phyloP scores from a whole-genome alignment of 2,797 vertebrate species.

The Sebastolobus altivelis region DNA sequence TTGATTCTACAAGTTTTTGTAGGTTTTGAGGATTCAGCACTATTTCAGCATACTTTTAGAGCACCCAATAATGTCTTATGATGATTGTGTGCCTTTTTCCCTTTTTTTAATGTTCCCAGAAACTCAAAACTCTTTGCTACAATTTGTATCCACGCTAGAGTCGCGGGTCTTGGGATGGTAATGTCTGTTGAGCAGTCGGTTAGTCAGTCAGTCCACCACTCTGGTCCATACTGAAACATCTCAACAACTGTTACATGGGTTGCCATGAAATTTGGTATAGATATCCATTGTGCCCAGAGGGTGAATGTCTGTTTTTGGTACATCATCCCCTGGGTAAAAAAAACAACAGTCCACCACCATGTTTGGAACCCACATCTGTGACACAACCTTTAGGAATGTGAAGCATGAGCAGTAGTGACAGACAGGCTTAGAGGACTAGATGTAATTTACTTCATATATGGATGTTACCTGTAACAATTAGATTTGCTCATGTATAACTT shows the following conservation, averaged over 20 bases:
- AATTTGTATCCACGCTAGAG: too few species aligned
- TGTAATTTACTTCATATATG: neutral
- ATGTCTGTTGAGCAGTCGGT: neutral
- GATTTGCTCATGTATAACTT: too few species aligned
- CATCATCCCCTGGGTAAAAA: neutral
- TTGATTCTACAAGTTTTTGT: neutral
- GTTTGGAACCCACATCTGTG: neutral
- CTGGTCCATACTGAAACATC: neutral
- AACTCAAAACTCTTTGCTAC: accelerated
- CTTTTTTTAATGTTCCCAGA: neutral
- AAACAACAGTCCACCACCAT: neutral
- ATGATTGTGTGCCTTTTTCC: neutral
- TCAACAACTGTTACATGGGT: neutral
- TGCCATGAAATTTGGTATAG: neutral
- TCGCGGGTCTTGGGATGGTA: neutral
- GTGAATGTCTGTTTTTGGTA: neutral
- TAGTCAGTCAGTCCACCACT: neutral
- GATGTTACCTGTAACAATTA: neutral
- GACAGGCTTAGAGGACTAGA: neutral
- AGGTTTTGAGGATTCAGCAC: neutral
- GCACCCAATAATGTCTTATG: neutral
- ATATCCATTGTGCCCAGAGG: neutral
- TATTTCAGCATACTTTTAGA: neutral
- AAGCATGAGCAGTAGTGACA: neutral
- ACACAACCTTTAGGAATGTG: neutral